Evolutionary conservation across 2,888 invertebrate species (phyloP).

Genomic region (Camptogramma bilineatum): DNA sequence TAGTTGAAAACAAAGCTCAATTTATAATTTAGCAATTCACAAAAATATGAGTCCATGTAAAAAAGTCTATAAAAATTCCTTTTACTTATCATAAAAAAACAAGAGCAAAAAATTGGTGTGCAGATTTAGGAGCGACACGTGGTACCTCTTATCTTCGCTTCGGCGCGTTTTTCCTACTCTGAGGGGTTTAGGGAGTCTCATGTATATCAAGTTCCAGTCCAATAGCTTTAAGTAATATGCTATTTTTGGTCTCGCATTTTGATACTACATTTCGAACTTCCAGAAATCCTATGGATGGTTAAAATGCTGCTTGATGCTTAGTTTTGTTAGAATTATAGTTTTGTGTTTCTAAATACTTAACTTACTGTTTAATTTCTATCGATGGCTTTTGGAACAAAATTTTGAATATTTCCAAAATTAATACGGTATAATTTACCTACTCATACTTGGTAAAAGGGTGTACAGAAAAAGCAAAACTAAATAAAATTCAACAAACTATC

Average conservation of each 20-base stretch:
- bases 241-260: conserved; percentile 11
- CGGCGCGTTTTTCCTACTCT: conserved; percentile 42
- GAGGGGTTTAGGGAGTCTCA: conserved; percentile 30
- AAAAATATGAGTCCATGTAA: not conserved
- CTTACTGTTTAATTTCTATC: too few relatives aligned
- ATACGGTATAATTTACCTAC: too few relatives aligned
- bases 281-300: not conserved
- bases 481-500: too few relatives aligned
- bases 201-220: conserved; percentile 39
- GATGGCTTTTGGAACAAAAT: too few relatives aligned
- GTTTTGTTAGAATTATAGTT: not conserved
- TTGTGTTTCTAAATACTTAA: too few relatives aligned
- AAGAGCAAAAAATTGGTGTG: conserved; percentile 66
- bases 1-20: too few relatives aligned
- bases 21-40: too few relatives aligned
- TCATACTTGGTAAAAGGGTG: too few relatives aligned
- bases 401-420: too few relatives aligned
- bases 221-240: conserved; percentile 21
- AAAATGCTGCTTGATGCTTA: not conserved
- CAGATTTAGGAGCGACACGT: conserved; percentile 49
- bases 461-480: too few relatives aligned
- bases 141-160: conserved; percentile 52
- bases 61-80: conserved; percentile 1
- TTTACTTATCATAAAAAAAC: conserved; percentile 44
- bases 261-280: not conserved